These are phyloP conservation scores for Zootoca vivipara DNA, from an alignment of 2,113 vertebrate genomes.

Conservation along the genomic window DNA sequence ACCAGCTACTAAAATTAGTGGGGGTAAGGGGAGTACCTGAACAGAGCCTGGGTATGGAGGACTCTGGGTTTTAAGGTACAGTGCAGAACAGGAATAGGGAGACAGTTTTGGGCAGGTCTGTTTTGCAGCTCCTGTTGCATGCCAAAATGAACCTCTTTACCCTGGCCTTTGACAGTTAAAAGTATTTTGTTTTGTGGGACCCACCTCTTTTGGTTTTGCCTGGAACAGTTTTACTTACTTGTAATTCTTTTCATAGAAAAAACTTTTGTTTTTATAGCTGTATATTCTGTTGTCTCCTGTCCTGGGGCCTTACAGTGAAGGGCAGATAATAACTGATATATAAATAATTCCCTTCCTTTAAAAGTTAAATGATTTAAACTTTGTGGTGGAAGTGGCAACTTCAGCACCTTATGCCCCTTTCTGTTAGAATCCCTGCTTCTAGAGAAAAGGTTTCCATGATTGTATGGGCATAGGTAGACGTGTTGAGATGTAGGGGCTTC, in stretches of 20 bases:
- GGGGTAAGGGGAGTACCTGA: neutral
- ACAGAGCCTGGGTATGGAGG: neutral
- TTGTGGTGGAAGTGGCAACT: neutral
- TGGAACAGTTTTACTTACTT: no score
- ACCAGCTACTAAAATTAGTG: neutral
- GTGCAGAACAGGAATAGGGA: neutral
- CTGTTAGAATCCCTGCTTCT: neutral
- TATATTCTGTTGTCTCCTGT: neutral
- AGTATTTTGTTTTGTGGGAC: no score
- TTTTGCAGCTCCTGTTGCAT: no score
- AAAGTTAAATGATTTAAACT: neutral
- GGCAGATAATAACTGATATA: no score
- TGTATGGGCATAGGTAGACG: neutral
- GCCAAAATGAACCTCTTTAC: no score
- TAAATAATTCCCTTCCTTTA: no score
- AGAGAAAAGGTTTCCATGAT: neutral
- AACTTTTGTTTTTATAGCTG: no score
- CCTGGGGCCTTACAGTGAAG: no score
- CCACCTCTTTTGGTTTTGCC: no score
- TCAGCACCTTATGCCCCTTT: neutral
- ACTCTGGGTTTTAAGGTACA: neutral
- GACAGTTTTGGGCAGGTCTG: neutral
- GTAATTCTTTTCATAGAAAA: no score
- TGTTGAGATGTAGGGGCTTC: no score
- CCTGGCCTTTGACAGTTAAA: no score